phyloP scores from a whole-genome alignment of 30 jellyfish, hydroid and myxozoan genomes.

The Rhopilema esculentum region DNA sequence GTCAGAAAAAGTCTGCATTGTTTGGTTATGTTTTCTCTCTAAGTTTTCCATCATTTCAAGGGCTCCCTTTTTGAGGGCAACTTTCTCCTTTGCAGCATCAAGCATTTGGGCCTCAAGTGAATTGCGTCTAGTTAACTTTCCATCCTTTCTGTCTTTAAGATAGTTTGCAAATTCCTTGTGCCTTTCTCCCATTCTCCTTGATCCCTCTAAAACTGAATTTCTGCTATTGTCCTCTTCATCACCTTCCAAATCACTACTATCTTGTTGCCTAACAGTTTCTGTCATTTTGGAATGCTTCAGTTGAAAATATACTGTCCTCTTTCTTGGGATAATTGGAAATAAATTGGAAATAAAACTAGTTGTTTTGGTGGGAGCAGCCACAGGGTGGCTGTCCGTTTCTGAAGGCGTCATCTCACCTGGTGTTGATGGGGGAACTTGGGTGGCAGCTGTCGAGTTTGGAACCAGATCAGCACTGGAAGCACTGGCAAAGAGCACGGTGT shows the following conservation, averaged over 20 bases:
- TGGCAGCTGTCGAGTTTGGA: background rate
- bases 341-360: too few species aligned
- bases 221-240: background rate
- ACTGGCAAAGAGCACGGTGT: background rate
- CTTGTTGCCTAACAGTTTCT: slow-evolving; percentile 1
- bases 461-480: background rate
- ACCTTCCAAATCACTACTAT: background rate
- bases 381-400: background rate
- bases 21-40: background rate
- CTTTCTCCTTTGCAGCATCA: slow-evolving; percentile 12
- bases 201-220: background rate
- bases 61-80: slow-evolving; percentile 16
- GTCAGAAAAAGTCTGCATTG: slow-evolving; percentile 11
- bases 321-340: too few species aligned
- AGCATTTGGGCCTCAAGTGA: slow-evolving; percentile 6
- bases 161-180: background rate
- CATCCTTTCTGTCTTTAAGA: slow-evolving; percentile 16
- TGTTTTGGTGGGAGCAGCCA: background rate
- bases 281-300: slow-evolving; percentile 10
- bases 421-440: too few species aligned
- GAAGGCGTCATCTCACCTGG: background rate
- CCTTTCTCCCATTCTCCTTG: slow-evolving; percentile 11
- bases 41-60: slow-evolving; percentile 9
- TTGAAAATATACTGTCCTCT: slow-evolving; percentile 28
- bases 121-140: slow-evolving; percentile 18